Evolutionary conservation across 2,113 vertebrate genomes (phyloP).

Genomic region (Phodopus roborovskii): DNA sequence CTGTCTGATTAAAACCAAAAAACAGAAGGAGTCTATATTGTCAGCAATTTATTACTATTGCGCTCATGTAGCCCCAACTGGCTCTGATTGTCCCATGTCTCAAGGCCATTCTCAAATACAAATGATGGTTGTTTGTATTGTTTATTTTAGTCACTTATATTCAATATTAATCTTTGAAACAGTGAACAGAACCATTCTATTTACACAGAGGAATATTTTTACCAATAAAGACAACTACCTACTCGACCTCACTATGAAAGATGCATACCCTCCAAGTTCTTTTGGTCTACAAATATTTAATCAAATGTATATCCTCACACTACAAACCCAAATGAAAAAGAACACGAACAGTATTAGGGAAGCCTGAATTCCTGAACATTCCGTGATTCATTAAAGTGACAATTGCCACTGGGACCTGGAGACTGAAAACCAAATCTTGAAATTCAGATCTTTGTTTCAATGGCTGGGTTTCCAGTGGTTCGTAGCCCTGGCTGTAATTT

Average conservation of each 20-base stretch:
- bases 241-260: background rate
- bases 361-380: constrained; percentile 52
- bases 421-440: constrained; percentile 37
- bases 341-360: constrained; percentile 39
- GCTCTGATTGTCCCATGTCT: background rate
- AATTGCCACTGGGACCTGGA: background rate
- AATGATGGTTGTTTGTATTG: background rate
- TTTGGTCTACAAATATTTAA: constrained; percentile 18
- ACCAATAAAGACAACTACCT: background rate
- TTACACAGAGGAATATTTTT: constrained; percentile 11
- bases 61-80: background rate
- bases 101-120: too few relatives aligned
- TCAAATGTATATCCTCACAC: background rate
- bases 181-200: constrained; percentile 24
- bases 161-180: constrained; percentile 40
- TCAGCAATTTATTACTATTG: constrained; percentile 6
- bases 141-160: constrained; percentile 52
- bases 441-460: constrained; percentile 34
- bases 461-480: background rate
- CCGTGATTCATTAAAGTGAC: constrained; percentile 24
- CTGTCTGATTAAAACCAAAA: background rate
- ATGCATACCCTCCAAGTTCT: background rate
- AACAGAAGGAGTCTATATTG: constrained; percentile 32
- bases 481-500: background rate
- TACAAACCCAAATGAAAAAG: constrained; percentile 1